phyloP scores from a whole-genome alignment of 1,140 invertebrate genomes.

The Trichonephila clavata region DNA sequence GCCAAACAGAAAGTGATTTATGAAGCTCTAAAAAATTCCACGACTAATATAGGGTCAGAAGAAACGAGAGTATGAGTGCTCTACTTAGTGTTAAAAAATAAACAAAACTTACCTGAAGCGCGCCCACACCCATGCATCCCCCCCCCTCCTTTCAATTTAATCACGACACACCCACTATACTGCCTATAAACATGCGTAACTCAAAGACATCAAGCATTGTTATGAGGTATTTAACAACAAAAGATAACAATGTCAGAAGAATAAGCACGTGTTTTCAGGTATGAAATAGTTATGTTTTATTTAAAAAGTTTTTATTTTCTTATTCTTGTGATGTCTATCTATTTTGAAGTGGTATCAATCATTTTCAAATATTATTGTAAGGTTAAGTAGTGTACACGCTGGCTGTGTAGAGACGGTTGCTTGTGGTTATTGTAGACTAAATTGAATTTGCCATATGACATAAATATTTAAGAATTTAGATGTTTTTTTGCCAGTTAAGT shows the following conservation, averaged over 20 bases:
- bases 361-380: background rate
- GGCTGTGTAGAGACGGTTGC: too few relatives aligned
- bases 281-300: background rate
- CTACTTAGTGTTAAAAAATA: background rate
- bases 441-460: too few relatives aligned
- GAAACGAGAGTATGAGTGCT: background rate
- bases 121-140: background rate
- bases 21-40: background rate
- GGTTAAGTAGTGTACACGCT: background rate
- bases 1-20: background rate
- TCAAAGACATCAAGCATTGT: conserved; percentile 15
- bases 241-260: conserved; percentile 16
- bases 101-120: background rate
- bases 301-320: background rate
- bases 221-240: conserved; percentile 21
- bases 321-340: background rate
- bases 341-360: background rate
- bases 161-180: conserved; percentile 4
- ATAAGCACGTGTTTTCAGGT: background rate
- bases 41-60: background rate
- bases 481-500: too few relatives aligned
- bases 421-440: too few relatives aligned
- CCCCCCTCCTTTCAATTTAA: background rate
- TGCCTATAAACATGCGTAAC: background rate
- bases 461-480: too few relatives aligned